phyloP scores from a whole-genome alignment of 2,888 invertebrate genomes.

The Agrotis segetum region DNA sequence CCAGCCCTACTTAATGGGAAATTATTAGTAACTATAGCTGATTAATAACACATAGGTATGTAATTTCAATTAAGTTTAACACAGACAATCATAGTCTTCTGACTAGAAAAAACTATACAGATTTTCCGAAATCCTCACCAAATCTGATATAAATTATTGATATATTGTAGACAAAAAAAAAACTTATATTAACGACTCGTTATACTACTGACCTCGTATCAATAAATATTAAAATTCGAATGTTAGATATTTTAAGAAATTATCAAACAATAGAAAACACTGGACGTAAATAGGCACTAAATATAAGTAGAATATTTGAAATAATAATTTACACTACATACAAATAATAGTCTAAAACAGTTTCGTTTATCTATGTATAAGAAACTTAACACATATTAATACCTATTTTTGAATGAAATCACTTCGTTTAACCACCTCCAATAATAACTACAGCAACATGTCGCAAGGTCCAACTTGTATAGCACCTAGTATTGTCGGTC shows the following conservation, averaged over 20 bases:
- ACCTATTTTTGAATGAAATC: constrained; percentile 86
- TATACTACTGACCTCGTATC: constrained; percentile 89
- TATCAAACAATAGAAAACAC: constrained; percentile 85
- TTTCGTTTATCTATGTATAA: constrained; percentile 80
- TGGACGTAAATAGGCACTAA: constrained; percentile 88
- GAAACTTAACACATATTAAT: constrained; percentile 88
- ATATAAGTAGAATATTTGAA: constrained; percentile 82
- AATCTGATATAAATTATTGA: constrained; percentile 78
- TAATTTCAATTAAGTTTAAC: constrained; percentile 76
- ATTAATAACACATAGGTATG: constrained; percentile 64
- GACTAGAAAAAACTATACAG: constrained; percentile 88
- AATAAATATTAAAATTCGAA: constrained; percentile 88
- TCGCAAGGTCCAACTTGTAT: constrained; percentile 88
- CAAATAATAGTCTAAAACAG: constrained; percentile 85
- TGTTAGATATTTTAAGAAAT: constrained; percentile 81
- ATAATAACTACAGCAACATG: constrained; percentile 86
- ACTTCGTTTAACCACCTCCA: constrained; percentile 84
- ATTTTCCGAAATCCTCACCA: constrained; percentile 78
- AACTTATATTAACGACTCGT: constrained; percentile 78
- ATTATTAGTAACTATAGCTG: constrained; percentile 59
- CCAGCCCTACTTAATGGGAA: constrained; percentile 61
- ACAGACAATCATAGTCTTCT: constrained; percentile 87
- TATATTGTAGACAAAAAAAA: constrained; percentile 75
- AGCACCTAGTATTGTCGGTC: constrained; percentile 91
- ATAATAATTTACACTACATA: constrained; percentile 88